These are phyloP conservation scores for Pachycephus smyrnensis DNA, from an alignment of 2,888 invertebrate genomes.

Conservation along the genomic window DNA sequence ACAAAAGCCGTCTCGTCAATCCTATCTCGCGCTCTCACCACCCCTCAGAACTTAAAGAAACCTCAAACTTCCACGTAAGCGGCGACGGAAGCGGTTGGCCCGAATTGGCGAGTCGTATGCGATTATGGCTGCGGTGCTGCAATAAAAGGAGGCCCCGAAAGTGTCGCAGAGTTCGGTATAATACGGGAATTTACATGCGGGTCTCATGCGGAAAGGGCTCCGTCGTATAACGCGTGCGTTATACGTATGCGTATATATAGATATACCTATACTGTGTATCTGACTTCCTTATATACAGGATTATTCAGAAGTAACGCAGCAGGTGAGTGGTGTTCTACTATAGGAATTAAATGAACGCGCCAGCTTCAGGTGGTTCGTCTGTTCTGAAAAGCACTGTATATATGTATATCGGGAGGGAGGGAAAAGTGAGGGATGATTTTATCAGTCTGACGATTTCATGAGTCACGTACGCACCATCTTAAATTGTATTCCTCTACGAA, in stretches of 20 bases:
- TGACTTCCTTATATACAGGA: background rate
- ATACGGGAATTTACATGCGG: conserved; percentile 38
- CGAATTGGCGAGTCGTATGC: background rate
- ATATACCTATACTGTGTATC: background rate
- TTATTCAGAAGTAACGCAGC: background rate
- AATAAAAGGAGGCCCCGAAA: background rate
- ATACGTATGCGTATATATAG: background rate
- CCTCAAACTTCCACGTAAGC: background rate
- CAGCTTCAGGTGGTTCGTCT: too few species aligned
- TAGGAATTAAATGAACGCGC: background rate
- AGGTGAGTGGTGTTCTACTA: background rate
- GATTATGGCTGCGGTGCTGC: background rate
- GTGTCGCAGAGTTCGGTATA: conserved; percentile 18
- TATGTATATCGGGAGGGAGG: background rate
- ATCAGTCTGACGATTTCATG: background rate
- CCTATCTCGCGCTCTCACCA: background rate
- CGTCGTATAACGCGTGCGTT: background rate
- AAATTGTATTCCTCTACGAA: background rate
- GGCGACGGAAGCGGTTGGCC: background rate
- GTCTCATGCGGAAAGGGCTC: background rate
- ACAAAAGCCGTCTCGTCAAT: background rate
- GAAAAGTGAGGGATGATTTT: background rate
- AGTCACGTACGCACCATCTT: background rate
- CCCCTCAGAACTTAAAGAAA: background rate
- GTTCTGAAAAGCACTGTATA: background rate